Conservation (phyloP, 2,888 invertebrate genomes). For the Ormyrus nitidulus region DNA sequence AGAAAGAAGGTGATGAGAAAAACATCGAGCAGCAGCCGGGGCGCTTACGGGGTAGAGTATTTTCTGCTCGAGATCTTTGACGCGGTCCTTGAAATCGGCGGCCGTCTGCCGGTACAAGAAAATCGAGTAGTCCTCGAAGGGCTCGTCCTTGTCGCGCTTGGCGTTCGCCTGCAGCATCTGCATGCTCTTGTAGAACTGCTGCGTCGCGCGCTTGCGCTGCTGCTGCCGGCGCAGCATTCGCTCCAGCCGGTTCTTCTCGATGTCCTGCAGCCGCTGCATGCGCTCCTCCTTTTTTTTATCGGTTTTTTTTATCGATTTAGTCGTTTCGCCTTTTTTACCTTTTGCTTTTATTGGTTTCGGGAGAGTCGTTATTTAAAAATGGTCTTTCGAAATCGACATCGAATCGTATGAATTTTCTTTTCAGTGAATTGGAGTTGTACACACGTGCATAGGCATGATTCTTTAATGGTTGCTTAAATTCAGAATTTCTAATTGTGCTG, state of each 20-base stretch:
- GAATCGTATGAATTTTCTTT: too few species aligned
- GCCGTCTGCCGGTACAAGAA: slow-evolving; percentile 91
- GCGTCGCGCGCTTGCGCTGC: slow-evolving; percentile 85
- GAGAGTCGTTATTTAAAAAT: too few species aligned
- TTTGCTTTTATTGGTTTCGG: neutral
- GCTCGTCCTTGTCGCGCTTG: slow-evolving; percentile 80
- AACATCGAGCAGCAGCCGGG: slow-evolving; percentile 15
- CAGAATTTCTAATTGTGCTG: too few species aligned
- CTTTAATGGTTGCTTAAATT: neutral
- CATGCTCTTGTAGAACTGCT: slow-evolving; percentile 90
- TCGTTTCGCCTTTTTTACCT: neutral
- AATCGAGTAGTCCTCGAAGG: slow-evolving; percentile 89
- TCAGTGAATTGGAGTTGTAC: neutral
- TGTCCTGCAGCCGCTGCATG: slow-evolving; percentile 85
- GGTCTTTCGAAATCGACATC: too few species aligned
- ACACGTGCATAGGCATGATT: neutral
- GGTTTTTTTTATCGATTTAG: slow-evolving; percentile 7
- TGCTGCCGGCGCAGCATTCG: slow-evolving; percentile 81
- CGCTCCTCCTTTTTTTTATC: slow-evolving; percentile 81
- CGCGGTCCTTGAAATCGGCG: slow-evolving; percentile 89
- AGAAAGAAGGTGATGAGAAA: neutral
- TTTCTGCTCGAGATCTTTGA: slow-evolving; percentile 87
- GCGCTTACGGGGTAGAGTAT: slow-evolving; percentile 84
- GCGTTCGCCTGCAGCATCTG: slow-evolving; percentile 90
- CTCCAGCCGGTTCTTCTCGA: slow-evolving; percentile 82